Conservation (phyloP, 2,797 vertebrate genomes). For the Poeciliopsis paucimaculata region DNA sequence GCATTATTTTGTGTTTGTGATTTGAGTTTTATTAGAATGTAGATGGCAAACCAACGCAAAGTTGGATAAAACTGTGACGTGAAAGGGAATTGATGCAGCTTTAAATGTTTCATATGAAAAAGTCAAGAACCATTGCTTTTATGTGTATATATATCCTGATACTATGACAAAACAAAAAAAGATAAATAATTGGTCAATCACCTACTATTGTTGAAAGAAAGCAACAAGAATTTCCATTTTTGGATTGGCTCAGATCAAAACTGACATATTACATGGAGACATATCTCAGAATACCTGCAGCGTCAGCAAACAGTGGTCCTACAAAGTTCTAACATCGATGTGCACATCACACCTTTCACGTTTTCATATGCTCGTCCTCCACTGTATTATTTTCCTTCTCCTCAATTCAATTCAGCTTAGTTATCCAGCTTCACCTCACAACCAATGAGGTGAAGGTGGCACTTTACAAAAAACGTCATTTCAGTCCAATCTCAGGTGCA, state of each 20-base stretch:
- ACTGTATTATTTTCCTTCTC: not conserved
- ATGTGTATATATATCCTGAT: not conserved
- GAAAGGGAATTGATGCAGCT: not conserved
- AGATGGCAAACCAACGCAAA: not conserved
- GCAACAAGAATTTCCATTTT: not conserved
- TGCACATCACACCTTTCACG: not conserved
- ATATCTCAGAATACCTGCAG: not conserved
- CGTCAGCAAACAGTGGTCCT: not conserved
- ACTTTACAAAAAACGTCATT: too few relatives aligned
- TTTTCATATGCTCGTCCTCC: not conserved
- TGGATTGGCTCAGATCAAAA: not conserved
- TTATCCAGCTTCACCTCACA: too few relatives aligned
- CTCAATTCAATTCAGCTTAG: too few relatives aligned
- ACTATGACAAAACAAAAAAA: not conserved
- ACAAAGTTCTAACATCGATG: not conserved
- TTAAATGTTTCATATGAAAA: not conserved
- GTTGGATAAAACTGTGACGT: not conserved
- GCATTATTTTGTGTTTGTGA: not conserved
- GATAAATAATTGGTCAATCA: not conserved
- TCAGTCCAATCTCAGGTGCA: too few relatives aligned
- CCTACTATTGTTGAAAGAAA: not conserved
- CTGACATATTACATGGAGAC: not conserved
- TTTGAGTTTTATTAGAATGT: not conserved
- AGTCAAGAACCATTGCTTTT: not conserved
- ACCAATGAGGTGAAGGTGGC: too few relatives aligned